Evolutionary conservation across 2,113 vertebrate genomes (phyloP).

Genomic region (Psammodynastes pulverulentus): DNA sequence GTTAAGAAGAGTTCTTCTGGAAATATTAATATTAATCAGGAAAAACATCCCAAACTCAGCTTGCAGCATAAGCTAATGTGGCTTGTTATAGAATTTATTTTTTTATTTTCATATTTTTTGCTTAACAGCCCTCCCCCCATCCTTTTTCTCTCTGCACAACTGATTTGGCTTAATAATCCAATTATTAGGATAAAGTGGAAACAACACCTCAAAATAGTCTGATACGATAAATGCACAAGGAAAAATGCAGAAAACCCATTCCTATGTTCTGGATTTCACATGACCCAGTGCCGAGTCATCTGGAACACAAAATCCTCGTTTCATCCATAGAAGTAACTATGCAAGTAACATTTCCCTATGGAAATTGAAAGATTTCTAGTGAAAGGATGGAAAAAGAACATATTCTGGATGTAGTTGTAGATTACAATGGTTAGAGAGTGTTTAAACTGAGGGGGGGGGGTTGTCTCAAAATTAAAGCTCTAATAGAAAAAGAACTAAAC

Average conservation of each 20-base stretch:
- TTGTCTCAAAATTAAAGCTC: not conserved
- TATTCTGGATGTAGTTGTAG: not conserved
- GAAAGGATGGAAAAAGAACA: not conserved
- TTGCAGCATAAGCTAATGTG: not conserved
- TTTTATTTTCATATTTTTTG: constrained; percentile 2
- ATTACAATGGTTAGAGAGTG: not conserved
- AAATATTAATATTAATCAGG: constrained; percentile 8
- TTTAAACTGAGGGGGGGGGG: not conserved
- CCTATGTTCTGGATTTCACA: not conserved
- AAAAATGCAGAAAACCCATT: not conserved
- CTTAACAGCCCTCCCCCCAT: not conserved
- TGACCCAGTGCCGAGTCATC: not conserved
- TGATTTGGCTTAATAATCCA: not conserved
- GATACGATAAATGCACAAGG: not conserved
- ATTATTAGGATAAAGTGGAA: not conserved
- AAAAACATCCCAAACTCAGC: not conserved
- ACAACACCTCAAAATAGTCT: not conserved
- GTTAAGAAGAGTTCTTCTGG: constrained; percentile 22
- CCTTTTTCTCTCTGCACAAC: not conserved
- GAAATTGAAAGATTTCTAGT: not conserved
- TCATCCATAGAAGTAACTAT: not conserved
- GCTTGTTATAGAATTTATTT: not conserved
- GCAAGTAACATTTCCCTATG: not conserved
- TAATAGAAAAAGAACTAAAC: not conserved
- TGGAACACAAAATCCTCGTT: too few relatives aligned